phyloP scores from a whole-genome alignment of 23 tunicate species.

The Corella eumyota region DNA sequence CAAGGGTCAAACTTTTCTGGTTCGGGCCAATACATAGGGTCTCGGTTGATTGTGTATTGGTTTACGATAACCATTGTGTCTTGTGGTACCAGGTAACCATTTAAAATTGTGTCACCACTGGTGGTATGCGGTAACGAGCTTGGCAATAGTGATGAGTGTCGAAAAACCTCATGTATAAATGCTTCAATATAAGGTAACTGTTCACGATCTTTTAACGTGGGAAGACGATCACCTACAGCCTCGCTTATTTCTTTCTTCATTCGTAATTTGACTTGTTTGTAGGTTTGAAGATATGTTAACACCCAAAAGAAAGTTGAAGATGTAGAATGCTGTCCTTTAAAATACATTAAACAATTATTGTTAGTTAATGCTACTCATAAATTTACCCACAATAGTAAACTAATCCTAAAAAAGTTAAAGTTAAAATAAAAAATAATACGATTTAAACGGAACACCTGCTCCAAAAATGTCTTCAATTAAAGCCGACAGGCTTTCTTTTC shows the following conservation, averaged over 20 bases:
- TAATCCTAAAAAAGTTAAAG: too few relatives aligned
- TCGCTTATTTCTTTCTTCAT: constrained; percentile 17
- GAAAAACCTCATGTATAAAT: constrained; percentile 30
- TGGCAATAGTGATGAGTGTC: constrained; percentile 21
- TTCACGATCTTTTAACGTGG: constrained; percentile 20
- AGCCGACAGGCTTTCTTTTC: background rate
- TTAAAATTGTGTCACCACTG: constrained; percentile 6
- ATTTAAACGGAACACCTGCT: too few relatives aligned
- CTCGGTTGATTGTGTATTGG: constrained; percentile 36
- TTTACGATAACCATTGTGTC: constrained; percentile 38
- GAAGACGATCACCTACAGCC: constrained; percentile 29
- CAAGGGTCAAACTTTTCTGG: constrained; percentile 32
- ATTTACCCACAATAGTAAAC: too few relatives aligned
- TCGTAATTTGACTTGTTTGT: constrained; percentile 7
- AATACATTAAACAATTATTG: too few relatives aligned
- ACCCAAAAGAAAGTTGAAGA: constrained; percentile 4
- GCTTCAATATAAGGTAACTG: constrained; percentile 35
- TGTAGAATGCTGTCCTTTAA: constrained; percentile 3
- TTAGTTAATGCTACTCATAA: too few relatives aligned
- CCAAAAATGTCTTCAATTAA: constrained; percentile 8
- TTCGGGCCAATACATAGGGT: constrained; percentile 16
- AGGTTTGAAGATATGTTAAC: constrained; percentile 2
- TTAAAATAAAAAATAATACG: too few relatives aligned
- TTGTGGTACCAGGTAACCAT: constrained; percentile 17
- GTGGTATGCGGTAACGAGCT: constrained; percentile 36